These are phyloP conservation scores for Epizoanthus rinbou DNA, from an alignment of 92 coral and sea anemone species.

Conservation along the genomic window DNA sequence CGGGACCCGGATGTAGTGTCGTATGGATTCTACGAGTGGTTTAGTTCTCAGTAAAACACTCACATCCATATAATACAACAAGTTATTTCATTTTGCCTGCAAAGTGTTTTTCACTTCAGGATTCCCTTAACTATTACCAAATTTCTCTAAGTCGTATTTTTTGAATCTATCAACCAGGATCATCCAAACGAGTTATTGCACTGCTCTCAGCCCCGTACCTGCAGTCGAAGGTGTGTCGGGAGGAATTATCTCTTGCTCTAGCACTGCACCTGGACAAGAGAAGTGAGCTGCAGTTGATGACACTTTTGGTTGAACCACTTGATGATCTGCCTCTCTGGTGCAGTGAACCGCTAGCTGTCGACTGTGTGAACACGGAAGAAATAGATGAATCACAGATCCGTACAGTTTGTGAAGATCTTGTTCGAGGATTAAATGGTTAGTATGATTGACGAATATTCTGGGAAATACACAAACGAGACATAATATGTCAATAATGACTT, in stretches of 20 bases:
- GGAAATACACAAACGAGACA: too few relatives aligned
- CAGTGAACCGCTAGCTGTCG: conserved; percentile 68
- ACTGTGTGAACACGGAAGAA: conserved; percentile 55
- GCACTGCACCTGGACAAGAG: conserved; percentile 72
- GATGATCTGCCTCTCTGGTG: conserved; percentile 78
- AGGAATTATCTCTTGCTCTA: conserved; percentile 80
- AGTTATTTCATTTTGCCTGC: too few relatives aligned
- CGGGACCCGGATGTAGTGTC: too few relatives aligned
- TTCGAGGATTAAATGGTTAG: conserved; percentile 47
- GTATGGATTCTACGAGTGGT: too few relatives aligned
- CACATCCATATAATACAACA: too few relatives aligned
- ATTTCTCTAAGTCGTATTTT: too few relatives aligned
- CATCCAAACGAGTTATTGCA: conserved; percentile 70
- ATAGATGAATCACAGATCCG: conserved; percentile 42
- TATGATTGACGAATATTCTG: neutral
- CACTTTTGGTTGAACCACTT: conserved; percentile 75
- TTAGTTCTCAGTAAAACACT: too few relatives aligned
- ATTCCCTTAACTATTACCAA: too few relatives aligned
- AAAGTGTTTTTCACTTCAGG: too few relatives aligned
- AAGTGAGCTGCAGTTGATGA: conserved; percentile 59
- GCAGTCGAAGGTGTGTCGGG: conserved; percentile 89
- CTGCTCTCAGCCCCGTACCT: conserved; percentile 85
- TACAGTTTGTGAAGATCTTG: conserved; percentile 56
- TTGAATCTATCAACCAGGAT: conserved; percentile 40
- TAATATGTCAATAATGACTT: too few relatives aligned